These are phyloP conservation scores for Tryphoninae sp. DNA, from an alignment of 2,888 invertebrate species.

Conservation along the genomic window DNA sequence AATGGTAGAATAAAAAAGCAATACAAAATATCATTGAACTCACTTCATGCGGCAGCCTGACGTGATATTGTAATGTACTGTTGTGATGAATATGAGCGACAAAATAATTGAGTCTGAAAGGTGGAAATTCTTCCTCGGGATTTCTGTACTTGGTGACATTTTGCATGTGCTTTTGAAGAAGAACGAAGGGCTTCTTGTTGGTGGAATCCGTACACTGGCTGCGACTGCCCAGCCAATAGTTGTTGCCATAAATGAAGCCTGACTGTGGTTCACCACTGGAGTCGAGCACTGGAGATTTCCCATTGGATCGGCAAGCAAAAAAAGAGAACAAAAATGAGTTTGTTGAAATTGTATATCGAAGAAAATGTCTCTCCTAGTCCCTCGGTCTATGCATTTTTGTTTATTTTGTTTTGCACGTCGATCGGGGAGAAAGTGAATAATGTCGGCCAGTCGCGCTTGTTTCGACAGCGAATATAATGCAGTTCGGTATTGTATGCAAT, in stretches of 20 bases:
- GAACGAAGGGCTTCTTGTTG: constrained; percentile 71
- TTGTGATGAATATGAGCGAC: constrained; percentile 80
- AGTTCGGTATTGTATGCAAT: constrained; percentile 6
- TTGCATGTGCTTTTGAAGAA: constrained; percentile 68
- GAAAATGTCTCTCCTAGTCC: neutral
- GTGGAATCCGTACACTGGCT: constrained; percentile 82
- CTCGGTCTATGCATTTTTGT: neutral
- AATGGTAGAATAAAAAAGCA: neutral
- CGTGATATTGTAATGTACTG: constrained; percentile 80
- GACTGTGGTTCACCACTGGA: constrained; percentile 83
- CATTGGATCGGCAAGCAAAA: constrained; percentile 13
- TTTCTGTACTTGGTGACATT: constrained; percentile 75
- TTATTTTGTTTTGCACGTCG: constrained; percentile 2
- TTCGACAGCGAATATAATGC: constrained; percentile 30
- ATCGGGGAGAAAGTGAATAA: constrained; percentile 12
- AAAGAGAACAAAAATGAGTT: constrained; percentile 9
- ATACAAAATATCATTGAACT: constrained; percentile 54
- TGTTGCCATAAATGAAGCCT: constrained; percentile 84
- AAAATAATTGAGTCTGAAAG: constrained; percentile 79
- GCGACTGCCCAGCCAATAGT: constrained; percentile 84
- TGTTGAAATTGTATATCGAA: constrained; percentile 8
- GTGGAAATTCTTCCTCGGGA: constrained; percentile 78
- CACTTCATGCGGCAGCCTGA: constrained; percentile 80
- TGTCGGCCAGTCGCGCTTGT: neutral
- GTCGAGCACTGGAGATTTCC: constrained; percentile 81